Conservation (phyloP, 1,140 invertebrate species). For the Heliconius nattereri region DNA sequence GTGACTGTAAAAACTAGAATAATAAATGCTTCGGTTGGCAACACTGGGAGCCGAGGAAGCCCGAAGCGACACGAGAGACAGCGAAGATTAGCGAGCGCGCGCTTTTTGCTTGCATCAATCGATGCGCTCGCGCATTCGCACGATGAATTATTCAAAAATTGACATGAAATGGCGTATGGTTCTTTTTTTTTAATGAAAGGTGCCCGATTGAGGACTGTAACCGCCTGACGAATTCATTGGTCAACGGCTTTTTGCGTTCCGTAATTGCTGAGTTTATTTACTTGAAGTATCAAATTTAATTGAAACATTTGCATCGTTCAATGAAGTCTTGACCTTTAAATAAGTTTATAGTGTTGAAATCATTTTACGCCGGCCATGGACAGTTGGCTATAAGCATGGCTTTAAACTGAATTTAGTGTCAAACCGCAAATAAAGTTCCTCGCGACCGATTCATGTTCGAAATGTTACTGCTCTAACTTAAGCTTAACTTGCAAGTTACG, state of each 20-base stretch:
- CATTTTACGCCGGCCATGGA: slow-evolving; percentile 39
- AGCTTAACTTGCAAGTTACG: slow-evolving; percentile 4
- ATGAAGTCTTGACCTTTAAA: slow-evolving; percentile 34
- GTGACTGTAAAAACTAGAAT: slow-evolving; percentile 80
- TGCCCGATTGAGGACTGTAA: slow-evolving; percentile 81
- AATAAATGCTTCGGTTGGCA: slow-evolving; percentile 74
- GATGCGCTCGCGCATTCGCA: slow-evolving; percentile 79
- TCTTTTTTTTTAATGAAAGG: slow-evolving; percentile 80
- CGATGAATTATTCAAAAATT: slow-evolving; percentile 81
- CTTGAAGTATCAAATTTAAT: slow-evolving; percentile 38
- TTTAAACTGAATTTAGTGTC: slow-evolving; percentile 65
- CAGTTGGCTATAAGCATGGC: slow-evolving; percentile 37
- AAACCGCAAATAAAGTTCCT: slow-evolving; percentile 72
- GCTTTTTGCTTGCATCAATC: slow-evolving; percentile 80
- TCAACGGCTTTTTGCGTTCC: slow-evolving; percentile 74
- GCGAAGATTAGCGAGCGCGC: slow-evolving; percentile 78
- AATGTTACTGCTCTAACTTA: slow-evolving; percentile 11
- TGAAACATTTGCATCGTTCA: slow-evolving; percentile 35
- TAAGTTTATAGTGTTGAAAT: slow-evolving; percentile 36
- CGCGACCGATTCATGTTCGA: slow-evolving; percentile 42
- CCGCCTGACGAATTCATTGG: slow-evolving; percentile 81
- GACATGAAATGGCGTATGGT: slow-evolving; percentile 81
- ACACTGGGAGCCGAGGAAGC: slow-evolving; percentile 67
- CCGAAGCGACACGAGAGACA: slow-evolving; percentile 71
- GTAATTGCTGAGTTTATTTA: slow-evolving; percentile 72